Percentiles rank a stretch among this genome's conserved stretches.
Conservation (phyloP, 2,113 vertebrate species). For the Microcebus murinus region DNA sequence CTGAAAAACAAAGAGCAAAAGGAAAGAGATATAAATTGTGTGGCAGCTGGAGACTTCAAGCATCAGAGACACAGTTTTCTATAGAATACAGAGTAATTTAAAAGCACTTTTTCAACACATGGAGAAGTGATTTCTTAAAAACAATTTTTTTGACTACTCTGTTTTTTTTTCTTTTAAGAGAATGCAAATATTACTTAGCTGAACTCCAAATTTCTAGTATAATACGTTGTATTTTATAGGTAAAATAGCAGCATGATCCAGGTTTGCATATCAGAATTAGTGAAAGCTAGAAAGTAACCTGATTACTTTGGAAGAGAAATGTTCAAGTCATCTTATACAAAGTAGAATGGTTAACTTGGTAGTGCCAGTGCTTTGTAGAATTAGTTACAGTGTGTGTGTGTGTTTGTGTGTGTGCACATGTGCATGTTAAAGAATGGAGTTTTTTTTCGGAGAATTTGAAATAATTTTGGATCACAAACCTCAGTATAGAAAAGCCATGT, state of each 20-base stretch:
- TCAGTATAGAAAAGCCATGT: neutral
- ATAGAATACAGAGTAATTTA: conserved; percentile 78
- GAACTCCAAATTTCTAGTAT: conserved; percentile 72
- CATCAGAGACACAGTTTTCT: conserved; percentile 83
- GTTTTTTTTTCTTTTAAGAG: conserved; percentile 71
- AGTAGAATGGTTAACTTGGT: neutral
- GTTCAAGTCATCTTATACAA: neutral
- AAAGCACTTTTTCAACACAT: conserved; percentile 76
- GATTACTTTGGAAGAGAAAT: neutral
- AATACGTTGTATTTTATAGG: conserved; percentile 66
- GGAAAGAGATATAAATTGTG: conserved; percentile 89
- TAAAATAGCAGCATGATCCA: neutral
- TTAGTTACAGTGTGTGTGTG: neutral
- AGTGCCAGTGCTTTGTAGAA: neutral
- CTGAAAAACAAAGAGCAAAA: conserved; percentile 89
- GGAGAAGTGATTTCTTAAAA: conserved; percentile 77
- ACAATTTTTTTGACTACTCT: conserved; percentile 48
- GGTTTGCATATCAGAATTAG: neutral
- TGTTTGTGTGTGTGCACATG: neutral
- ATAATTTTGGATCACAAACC: conserved; percentile 70
- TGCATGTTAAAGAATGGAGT: neutral
- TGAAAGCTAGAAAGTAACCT: neutral
- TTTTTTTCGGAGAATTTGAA: conserved; percentile 66
- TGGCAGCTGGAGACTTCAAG: conserved; percentile 86
- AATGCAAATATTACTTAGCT: conserved; percentile 72